Conservation (phyloP, 1,140 invertebrate species). For the Zaprionus inermis region DNA sequence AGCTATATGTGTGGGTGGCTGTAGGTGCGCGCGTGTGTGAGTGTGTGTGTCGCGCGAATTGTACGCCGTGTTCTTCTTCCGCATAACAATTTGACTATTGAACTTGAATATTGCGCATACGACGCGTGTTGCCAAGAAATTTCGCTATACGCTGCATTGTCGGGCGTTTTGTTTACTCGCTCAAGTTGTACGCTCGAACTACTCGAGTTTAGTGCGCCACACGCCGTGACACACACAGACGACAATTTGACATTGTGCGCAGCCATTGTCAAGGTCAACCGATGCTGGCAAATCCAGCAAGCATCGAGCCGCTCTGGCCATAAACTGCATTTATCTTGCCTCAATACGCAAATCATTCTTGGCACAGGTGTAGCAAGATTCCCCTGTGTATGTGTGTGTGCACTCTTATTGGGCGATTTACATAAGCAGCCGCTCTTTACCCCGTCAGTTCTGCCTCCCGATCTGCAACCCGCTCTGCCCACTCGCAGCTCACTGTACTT, state of each 20-base stretch:
- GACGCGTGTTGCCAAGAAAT: conserved; percentile 53
- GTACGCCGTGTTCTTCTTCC: conserved; percentile 36
- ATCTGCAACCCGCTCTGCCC: not conserved
- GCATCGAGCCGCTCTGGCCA: conserved; percentile 24
- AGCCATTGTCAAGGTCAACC: conserved; percentile 37
- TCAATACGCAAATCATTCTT: conserved; percentile 42
- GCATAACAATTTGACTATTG: conserved; percentile 50
- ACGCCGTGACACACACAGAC: not conserved
- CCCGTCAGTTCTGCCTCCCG: conserved; percentile 1
- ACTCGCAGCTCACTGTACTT: not conserved
- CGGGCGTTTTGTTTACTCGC: conserved; percentile 42
- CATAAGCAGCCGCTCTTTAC: conserved; percentile 40
- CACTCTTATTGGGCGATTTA: conserved; percentile 25
- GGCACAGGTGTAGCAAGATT: conserved; percentile 25
- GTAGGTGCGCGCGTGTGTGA: not conserved
- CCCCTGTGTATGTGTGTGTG: not conserved
- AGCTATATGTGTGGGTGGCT: not conserved
- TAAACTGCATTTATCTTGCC: conserved; percentile 38
- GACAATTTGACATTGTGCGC: conserved; percentile 40
- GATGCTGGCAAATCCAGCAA: conserved; percentile 30
- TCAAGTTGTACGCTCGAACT: not conserved
- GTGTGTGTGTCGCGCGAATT: not conserved
- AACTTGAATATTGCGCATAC: conserved; percentile 66
- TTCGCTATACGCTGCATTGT: conserved; percentile 36
- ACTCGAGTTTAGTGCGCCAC: conserved; percentile 2